These are phyloP conservation scores for Diaperis boleti DNA, from an alignment of 2,888 invertebrate genomes.

Conservation along the genomic window DNA sequence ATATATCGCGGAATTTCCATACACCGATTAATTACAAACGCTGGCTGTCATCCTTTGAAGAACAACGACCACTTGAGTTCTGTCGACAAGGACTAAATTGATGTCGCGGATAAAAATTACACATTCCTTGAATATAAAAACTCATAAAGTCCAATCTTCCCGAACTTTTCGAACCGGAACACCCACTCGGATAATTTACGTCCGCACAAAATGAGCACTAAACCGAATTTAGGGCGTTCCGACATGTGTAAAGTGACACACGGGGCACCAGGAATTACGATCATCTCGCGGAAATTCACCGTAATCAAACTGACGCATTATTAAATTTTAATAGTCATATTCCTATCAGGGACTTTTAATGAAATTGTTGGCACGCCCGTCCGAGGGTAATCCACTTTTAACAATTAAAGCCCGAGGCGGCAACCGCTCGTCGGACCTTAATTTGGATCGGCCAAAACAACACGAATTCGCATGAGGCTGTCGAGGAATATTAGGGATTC, in stretches of 20 bases:
- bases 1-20: no score
- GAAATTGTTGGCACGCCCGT: constrained; percentile 51
- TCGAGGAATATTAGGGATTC: constrained; percentile 29
- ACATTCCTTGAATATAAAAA: no score
- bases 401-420: constrained; percentile 49
- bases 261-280: constrained; percentile 1
- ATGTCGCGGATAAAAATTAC: no score
- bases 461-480: constrained; percentile 35
- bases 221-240: constrained; percentile 5
- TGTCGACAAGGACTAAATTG: no score
- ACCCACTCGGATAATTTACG: background rate
- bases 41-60: no score
- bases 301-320: constrained; percentile 34
- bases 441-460: constrained; percentile 43
- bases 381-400: constrained; percentile 52
- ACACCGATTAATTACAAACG: no score
- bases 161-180: background rate
- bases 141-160: no score
- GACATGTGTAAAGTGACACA: constrained; percentile 1
- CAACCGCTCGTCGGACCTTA: constrained; percentile 27
- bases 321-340: constrained; percentile 52
- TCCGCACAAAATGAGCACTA: constrained; percentile 2
- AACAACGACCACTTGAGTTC: no score
- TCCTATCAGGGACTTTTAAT: constrained; percentile 52
- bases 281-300: constrained; percentile 23